A percentile compares a stretch with the other conserved stretches of the same genome.
Evolutionary conservation across 2,113 vertebrate species (phyloP).

Genomic region (Microtus pennsylvanicus): DNA sequence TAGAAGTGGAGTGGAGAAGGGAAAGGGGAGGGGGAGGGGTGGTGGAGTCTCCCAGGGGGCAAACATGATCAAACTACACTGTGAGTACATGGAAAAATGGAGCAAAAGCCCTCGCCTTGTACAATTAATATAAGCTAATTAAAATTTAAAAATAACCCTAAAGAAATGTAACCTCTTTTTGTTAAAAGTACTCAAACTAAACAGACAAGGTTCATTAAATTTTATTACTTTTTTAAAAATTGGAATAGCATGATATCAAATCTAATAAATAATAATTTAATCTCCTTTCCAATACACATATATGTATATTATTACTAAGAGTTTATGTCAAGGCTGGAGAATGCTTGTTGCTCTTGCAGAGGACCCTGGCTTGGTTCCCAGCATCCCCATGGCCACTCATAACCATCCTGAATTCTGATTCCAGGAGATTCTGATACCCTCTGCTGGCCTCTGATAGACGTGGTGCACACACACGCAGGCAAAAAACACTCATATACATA

Average conservation of each 20-base stretch:
- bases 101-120: background rate
- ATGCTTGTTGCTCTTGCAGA: background rate
- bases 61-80: background rate
- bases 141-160: background rate
- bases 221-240: background rate
- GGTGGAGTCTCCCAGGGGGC: background rate
- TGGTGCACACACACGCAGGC: background rate
- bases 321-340: background rate
- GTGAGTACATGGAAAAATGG: background rate
- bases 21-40: background rate
- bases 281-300: too few species aligned
- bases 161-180: conserved; percentile 66
- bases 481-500: background rate
- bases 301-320: background rate
- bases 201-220: background rate
- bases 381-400: background rate
- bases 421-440: background rate
- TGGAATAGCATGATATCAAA: background rate
- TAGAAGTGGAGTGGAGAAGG: background rate
- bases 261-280: background rate
- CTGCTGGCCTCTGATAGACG: background rate
- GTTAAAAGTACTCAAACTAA: conserved; percentile 82
- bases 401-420: background rate
- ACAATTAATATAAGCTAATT: background rate
- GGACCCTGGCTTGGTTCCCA: background rate